These are phyloP conservation scores for Polyodon spathula DNA, from an alignment of 2,113 vertebrate species.

Conservation along the genomic window DNA sequence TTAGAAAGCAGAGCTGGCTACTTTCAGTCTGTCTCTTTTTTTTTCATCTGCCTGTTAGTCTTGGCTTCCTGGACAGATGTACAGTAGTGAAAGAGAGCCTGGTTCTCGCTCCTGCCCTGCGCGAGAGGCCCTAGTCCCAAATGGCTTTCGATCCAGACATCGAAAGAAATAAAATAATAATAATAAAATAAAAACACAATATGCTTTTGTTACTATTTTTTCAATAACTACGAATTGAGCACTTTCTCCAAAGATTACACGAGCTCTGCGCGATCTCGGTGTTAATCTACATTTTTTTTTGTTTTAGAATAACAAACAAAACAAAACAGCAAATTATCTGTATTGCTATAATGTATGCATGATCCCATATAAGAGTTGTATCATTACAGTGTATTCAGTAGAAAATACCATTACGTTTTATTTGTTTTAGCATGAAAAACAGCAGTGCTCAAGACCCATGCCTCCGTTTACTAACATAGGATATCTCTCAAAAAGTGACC, in stretches of 20 bases:
- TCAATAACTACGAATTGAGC: no score
- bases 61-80: conserved; percentile 72
- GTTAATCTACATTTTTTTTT: no score
- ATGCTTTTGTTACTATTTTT: no score
- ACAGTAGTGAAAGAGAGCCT: conserved; percentile 44
- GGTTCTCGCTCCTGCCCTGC: conserved; percentile 30
- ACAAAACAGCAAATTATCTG: no score
- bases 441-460: conserved; percentile 23
- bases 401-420: no score
- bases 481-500: conserved; percentile 13
- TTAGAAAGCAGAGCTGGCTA: conserved; percentile 41
- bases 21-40: conserved; percentile 29
- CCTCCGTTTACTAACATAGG: conserved; percentile 16
- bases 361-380: no score
- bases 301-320: no score
- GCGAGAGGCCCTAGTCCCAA: conserved; percentile 52
- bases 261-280: no score
- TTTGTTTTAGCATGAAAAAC: conserved; percentile 13
- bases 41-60: conserved; percentile 33
- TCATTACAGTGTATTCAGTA: no score
- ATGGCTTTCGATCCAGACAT: conserved; percentile 46
- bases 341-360: no score
- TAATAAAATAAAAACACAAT: neutral
- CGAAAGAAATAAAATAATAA: no score
- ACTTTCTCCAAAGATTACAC: no score